Evolutionary conservation across 1,140 invertebrate genomes (phyloP).

Genomic region (Hyles vespertilio): DNA sequence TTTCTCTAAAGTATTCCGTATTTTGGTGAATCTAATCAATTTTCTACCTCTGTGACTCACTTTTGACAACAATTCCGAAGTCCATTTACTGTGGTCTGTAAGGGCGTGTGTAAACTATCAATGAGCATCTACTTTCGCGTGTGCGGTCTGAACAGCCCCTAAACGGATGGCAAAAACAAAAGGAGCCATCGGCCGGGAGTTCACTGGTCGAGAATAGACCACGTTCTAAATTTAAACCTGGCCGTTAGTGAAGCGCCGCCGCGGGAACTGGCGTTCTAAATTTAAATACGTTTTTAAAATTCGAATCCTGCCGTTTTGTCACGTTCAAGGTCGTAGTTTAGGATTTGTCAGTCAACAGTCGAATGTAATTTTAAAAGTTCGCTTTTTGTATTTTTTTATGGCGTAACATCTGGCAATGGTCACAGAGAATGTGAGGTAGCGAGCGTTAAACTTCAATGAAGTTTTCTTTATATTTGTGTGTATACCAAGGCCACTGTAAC

Average conservation of each 20-base stretch:
- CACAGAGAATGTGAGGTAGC: conserved; percentile 5
- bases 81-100: no score
- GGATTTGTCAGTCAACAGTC: conserved; percentile 41
- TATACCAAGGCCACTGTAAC: neutral
- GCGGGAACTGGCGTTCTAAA: conserved; percentile 58
- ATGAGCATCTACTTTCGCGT: neutral
- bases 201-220: conserved; percentile 69
- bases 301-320: conserved; percentile 61
- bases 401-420: conserved; percentile 34
- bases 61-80: no score
- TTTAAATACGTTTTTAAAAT: conserved; percentile 57
- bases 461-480: conserved; percentile 28
- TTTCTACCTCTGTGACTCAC: no score
- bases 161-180: conserved; percentile 55
- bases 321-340: conserved; percentile 64
- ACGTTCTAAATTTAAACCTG: conserved; percentile 68
- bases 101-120: no score
- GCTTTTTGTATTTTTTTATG: conserved; percentile 20
- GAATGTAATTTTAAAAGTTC: conserved; percentile 29
- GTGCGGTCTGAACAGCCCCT: conserved; percentile 13
- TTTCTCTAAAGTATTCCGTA: no score
- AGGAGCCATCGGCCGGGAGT: conserved; percentile 62
- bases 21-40: no score
- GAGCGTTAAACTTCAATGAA: conserved; percentile 39
- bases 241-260: conserved; percentile 62